phyloP scores from a whole-genome alignment of 2,113 vertebrate species.

The Siphamia tubifer region DNA sequence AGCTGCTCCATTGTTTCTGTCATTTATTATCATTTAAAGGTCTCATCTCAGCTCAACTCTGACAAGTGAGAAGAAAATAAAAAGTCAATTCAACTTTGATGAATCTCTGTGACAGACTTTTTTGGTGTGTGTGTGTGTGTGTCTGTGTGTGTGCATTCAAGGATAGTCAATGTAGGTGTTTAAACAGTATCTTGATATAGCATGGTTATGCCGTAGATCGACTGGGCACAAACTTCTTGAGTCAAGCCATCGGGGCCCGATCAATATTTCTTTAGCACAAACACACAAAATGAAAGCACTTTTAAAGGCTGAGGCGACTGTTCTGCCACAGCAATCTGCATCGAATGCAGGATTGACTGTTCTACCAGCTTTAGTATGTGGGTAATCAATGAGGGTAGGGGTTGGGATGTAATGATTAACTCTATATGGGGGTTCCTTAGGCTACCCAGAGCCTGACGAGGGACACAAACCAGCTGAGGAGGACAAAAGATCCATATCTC shows the following conservation, averaged over 20 bases:
- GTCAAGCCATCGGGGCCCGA: conserved; percentile 25
- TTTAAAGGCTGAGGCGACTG: conserved; percentile 63
- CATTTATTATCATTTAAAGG: not conserved
- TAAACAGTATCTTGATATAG: conserved; percentile 57
- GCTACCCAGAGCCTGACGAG: conserved; percentile 23
- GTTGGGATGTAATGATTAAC: conserved; percentile 75
- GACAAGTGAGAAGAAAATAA: conserved; percentile 42
- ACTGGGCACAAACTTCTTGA: conserved; percentile 50
- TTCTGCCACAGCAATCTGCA: conserved; percentile 68
- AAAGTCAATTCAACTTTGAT: conserved; percentile 69
- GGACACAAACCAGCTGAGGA: not conserved
- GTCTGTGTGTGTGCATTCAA: conserved; percentile 1
- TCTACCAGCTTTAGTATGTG: conserved; percentile 43
- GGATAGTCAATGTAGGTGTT: conserved; percentile 7
- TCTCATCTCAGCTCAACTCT: conserved; percentile 18
- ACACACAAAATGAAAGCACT: conserved; percentile 72
- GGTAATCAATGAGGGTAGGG: conserved; percentile 73
- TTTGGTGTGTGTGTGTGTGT: conserved; percentile 6
- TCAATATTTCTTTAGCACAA: conserved; percentile 76
- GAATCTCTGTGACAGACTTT: conserved; percentile 35
- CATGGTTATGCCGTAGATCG: conserved; percentile 56
- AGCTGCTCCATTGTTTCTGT: conserved; percentile 12
- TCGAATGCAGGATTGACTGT: conserved; percentile 59
- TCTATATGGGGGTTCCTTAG: conserved; percentile 68
- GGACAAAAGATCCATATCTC: conserved; percentile 20